These are phyloP conservation scores for Astropecten irregularis DNA, from an alignment of 53 echinoderm and acorn worm species.

Conservation along the genomic window DNA sequence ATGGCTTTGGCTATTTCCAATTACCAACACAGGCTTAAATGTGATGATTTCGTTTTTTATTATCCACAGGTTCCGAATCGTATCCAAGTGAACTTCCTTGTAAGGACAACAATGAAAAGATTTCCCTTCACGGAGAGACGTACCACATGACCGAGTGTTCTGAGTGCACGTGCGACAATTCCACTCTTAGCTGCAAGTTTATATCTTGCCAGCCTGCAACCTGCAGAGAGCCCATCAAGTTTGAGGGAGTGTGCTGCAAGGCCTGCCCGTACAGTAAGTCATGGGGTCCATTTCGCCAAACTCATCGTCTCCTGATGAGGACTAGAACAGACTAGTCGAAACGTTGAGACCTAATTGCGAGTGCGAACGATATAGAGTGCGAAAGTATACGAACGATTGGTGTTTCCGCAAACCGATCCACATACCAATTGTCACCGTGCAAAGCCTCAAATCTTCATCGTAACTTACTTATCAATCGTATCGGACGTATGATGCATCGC, in stretches of 20 bases:
- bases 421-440: too few relatives aligned
- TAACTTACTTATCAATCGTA: not conserved
- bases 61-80: too few relatives aligned
- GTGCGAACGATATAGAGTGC: too few relatives aligned
- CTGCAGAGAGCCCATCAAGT: constrained; percentile 63
- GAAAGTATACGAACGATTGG: too few relatives aligned
- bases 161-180: constrained; percentile 73
- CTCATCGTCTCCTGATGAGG: too few relatives aligned
- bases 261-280: constrained; percentile 86
- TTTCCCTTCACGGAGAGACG: constrained; percentile 48
- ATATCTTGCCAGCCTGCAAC: constrained; percentile 65
- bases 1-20: too few relatives aligned
- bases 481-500: too few relatives aligned
- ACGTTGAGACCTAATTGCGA: too few relatives aligned
- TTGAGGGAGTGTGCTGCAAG: constrained; percentile 81
- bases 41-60: not conserved
- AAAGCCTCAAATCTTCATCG: too few relatives aligned
- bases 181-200: constrained; percentile 79
- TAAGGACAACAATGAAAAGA: constrained; percentile 53
- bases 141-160: constrained; percentile 80
- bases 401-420: too few relatives aligned
- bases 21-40: too few relatives aligned
- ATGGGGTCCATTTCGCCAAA: not conserved
- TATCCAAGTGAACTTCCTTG: constrained; percentile 50
- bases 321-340: too few relatives aligned